phyloP scores from a whole-genome alignment of 2,888 invertebrate species.

The Dryocosmus kuriphilus region DNA sequence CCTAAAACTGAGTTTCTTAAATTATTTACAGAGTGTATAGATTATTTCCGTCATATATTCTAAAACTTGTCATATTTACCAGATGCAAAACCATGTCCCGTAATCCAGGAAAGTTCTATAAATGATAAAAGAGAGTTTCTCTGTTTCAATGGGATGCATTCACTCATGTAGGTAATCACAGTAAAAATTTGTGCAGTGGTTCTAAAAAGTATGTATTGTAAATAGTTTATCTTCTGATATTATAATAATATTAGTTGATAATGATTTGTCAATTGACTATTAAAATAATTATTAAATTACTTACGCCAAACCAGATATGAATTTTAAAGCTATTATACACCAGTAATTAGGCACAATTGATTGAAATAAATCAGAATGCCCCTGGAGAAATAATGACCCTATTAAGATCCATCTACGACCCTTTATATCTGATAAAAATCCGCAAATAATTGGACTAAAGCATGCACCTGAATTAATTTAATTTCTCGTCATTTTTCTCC shows the following conservation, averaged over 20 bases:
- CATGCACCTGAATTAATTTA: conserved; percentile 80
- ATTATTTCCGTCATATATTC: background rate
- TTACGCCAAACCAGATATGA: conserved; percentile 82
- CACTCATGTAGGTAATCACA: conserved; percentile 88
- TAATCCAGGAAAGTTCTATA: conserved; percentile 91
- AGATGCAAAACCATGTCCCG: conserved; percentile 86
- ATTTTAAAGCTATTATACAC: conserved; percentile 82
- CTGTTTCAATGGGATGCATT: conserved; percentile 88
- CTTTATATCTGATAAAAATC: conserved; percentile 83
- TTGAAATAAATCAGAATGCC: conserved; percentile 80
- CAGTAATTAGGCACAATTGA: conserved; percentile 80
- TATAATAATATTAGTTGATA: background rate
- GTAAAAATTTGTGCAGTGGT: conserved; percentile 89
- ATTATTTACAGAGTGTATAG: background rate
- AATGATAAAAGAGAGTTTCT: conserved; percentile 88
- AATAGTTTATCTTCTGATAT: background rate
- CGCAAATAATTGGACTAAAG: conserved; percentile 86
- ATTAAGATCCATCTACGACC: conserved; percentile 84
- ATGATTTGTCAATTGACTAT: background rate
- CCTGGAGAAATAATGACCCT: conserved; percentile 81
- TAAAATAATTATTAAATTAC: conserved; percentile 48
- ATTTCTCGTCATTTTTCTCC: background rate
- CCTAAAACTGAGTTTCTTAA: conserved; percentile 81
- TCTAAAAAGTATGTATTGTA: conserved; percentile 76
- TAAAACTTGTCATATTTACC: conserved; percentile 76